phyloP scores from a whole-genome alignment of 2,113 vertebrate genomes.

The Calypte anna region DNA sequence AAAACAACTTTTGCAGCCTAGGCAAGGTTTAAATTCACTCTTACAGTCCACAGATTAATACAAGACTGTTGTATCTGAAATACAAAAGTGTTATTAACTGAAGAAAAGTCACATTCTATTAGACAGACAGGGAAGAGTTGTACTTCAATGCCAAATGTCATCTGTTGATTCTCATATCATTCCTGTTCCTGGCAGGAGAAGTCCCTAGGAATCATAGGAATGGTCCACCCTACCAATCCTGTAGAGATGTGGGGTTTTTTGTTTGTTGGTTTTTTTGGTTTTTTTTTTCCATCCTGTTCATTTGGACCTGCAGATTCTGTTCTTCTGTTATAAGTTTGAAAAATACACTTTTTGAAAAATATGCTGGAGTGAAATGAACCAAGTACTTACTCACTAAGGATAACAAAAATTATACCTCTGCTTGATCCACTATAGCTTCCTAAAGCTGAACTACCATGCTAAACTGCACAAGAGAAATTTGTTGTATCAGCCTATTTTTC shows the following conservation, averaged over 20 bases:
- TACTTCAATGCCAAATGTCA: not conserved
- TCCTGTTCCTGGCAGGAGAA: not conserved
- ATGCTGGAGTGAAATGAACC: not conserved
- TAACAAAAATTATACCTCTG: not conserved
- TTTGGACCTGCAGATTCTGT: not conserved
- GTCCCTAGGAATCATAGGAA: not conserved
- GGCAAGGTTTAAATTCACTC: not conserved
- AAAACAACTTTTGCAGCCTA: not conserved
- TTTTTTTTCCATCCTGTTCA: not conserved
- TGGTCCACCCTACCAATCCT: not conserved
- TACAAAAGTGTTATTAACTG: not conserved
- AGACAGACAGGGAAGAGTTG: not conserved
- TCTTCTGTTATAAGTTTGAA: not conserved
- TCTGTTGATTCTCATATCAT: not conserved
- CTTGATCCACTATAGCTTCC: not conserved
- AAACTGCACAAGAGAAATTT: not conserved
- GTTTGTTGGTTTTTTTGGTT: too few relatives aligned
- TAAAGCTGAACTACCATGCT: not conserved
- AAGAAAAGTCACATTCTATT: slow-evolving; percentile 1
- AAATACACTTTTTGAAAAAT: not conserved
- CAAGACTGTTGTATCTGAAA: not conserved
- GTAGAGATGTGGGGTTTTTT: not conserved
- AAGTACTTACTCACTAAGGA: not conserved
- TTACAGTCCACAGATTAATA: not conserved
- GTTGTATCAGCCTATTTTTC: not conserved